Conservation (phyloP, 2,888 invertebrate genomes). For the Hyppa rectilinea region DNA sequence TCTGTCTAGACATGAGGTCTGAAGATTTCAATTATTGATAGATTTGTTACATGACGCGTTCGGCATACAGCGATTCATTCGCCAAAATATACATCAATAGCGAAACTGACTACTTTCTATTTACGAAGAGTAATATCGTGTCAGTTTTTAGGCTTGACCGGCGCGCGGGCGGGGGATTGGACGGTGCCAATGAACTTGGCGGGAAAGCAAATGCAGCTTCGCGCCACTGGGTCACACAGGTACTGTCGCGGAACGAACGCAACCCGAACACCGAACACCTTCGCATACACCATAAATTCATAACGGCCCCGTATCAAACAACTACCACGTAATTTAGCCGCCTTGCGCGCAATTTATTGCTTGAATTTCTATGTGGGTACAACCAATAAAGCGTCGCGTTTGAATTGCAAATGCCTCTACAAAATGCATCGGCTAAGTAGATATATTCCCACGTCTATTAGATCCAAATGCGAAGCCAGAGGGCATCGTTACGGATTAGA, state of each 20-base stretch:
- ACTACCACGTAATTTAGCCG: constrained; percentile 74
- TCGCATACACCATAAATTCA: constrained; percentile 73
- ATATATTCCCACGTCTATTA: constrained; percentile 81
- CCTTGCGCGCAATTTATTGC: constrained; percentile 74
- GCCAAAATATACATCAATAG: constrained; percentile 80
- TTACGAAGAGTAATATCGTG: constrained; percentile 82
- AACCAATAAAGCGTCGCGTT: constrained; percentile 76
- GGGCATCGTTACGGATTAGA: constrained; percentile 56
- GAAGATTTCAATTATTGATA: constrained; percentile 68
- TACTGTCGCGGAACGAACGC: constrained; percentile 78
- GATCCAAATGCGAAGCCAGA: constrained; percentile 68
- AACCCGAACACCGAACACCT: constrained; percentile 77
- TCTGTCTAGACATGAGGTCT: constrained; percentile 52
- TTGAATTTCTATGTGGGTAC: constrained; percentile 77
- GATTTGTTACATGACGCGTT: constrained; percentile 54
- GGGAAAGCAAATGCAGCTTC: constrained; percentile 85
- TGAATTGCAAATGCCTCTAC: constrained; percentile 78
- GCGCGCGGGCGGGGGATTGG: constrained; percentile 67
- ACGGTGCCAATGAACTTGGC: constrained; percentile 87
- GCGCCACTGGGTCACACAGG: constrained; percentile 84
- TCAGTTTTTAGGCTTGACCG: constrained; percentile 82
- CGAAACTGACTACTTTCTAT: constrained; percentile 85
- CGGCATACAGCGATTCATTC: constrained; percentile 61
- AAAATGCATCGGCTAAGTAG: constrained; percentile 73
- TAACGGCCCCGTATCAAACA: constrained; percentile 67